A percentile compares a stretch with the other conserved stretches of the same genome.
Evolutionary conservation across 1,140 invertebrate species (phyloP).

Genomic region (Camponotus pennsylvanicus): DNA sequence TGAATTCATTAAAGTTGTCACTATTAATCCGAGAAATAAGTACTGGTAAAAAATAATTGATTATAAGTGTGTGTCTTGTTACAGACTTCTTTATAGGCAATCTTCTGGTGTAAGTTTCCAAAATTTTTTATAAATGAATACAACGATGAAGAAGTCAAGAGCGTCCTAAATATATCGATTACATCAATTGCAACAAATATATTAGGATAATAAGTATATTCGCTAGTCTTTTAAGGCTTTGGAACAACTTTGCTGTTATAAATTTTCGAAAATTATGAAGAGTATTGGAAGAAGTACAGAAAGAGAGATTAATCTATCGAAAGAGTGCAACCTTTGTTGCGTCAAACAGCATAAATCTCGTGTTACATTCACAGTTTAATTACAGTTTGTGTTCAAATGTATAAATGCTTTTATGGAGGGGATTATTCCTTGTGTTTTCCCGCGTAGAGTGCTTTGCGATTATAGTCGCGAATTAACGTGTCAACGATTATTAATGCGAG

Average conservation of each 20-base stretch:
- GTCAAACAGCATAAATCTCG: not conserved
- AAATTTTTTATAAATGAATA: not conserved
- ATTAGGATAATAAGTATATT: not conserved
- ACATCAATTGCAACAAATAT: not conserved
- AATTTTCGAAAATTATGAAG: not conserved
- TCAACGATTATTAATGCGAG: constrained; percentile 13
- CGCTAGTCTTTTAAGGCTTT: not conserved
- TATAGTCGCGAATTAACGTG: not conserved
- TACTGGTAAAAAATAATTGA: not conserved
- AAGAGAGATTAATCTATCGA: not conserved
- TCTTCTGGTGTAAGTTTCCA: not conserved
- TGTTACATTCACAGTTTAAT: not conserved
- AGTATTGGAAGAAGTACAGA: too few species aligned
- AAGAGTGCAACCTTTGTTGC: not conserved
- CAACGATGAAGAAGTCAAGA: not conserved
- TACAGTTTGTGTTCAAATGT: not conserved
- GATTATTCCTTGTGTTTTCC: not conserved
- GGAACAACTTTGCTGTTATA: not conserved
- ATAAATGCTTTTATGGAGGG: not conserved
- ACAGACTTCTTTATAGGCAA: constrained; percentile 2
- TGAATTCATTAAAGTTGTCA: not conserved
- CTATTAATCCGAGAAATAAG: not conserved
- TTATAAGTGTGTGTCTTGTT: not conserved
- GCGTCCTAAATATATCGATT: not conserved
- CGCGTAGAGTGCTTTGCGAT: not conserved